Base-by-base conservation (phyloP, 2,888 invertebrate species). In the Lacanobia oleracea region DNA sequence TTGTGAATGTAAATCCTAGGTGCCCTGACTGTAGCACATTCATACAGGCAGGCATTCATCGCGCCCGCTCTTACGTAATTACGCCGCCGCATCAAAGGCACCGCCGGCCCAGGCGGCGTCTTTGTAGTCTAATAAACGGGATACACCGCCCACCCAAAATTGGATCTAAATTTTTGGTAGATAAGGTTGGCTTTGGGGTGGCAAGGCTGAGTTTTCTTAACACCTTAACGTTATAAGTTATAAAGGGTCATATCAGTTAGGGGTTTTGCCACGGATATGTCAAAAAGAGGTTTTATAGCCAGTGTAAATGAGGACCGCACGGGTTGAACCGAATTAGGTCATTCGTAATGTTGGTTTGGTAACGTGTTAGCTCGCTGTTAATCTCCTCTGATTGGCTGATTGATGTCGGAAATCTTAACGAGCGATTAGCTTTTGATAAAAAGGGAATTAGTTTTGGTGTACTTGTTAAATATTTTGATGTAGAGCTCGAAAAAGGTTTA, bases 231-330 rank as follows among this genome's bases (percentile, higher is more conserved):
- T 91, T 92, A 92, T 93, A 94, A 93, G 90, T 91, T 92, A 92
- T 93, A 94, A 93, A 92, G 93, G 94, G 93, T 93, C 93, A 92
- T 95, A 95, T 95, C 94, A 93, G 95, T 95, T 94, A 94, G 94
- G 94, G 95, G 94, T 96, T 96, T 95, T 96, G 96, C 96, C 96
- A 95, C 93, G 95, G 96, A 95, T 94, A 93, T 95, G 96, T 96
- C 96, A 96, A 96, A 94, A 96, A 95, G 94, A 92, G 94, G 93
- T 95, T 95, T 96, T 96, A 96, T 96, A 93, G 93, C 92, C 88
- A 87, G 89, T 90, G 93, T 94, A 95, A 95, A 96, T 94, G 94
- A 92, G 90, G 94, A 95, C 94, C 95, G 89, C 95, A 93, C 94
- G 92, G 91, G 91, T 88, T 81, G 92, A 81, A 65, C 85, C 83